phyloP scores from a whole-genome alignment of 2,888 invertebrate species.

The Nesidiocoris tenuis region DNA sequence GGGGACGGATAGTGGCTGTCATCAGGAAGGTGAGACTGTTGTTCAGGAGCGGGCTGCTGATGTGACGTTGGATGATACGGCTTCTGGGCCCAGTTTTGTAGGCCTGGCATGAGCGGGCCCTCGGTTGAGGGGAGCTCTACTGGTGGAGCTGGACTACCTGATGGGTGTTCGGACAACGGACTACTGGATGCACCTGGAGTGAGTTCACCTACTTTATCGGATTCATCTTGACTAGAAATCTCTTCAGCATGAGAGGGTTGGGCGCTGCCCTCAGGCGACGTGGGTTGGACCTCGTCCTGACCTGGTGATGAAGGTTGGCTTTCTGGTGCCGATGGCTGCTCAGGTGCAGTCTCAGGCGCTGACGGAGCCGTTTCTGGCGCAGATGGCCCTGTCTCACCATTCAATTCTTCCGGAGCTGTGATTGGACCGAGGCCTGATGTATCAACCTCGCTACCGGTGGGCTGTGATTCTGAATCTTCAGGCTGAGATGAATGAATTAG shows the following conservation, averaged over 20 bases:
- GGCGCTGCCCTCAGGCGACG: background rate
- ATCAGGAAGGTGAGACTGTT: slow-evolving; percentile 47
- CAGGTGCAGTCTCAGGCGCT: slow-evolving; percentile 9
- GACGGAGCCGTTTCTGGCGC: slow-evolving; percentile 22
- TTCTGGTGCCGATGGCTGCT: slow-evolving; percentile 17
- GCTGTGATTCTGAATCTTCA: background rate
- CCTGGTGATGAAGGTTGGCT: slow-evolving; percentile 12
- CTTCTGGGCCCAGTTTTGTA: slow-evolving; percentile 47
- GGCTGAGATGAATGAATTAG: background rate
- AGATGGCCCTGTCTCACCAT: background rate
- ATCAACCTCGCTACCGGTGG: background rate
- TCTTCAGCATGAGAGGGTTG: slow-evolving; percentile 15
- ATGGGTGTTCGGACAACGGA: background rate
- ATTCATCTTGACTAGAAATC: slow-evolving; percentile 42
- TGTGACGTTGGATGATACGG: slow-evolving; percentile 31
- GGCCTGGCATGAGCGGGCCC: slow-evolving; percentile 23
- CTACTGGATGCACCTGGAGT: slow-evolving; percentile 16
- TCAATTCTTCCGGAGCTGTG: slow-evolving; percentile 1
- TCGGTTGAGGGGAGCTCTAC: slow-evolving; percentile 34
- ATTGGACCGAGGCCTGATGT: background rate
- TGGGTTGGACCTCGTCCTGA: slow-evolving; percentile 1
- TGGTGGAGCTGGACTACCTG: slow-evolving; percentile 26
- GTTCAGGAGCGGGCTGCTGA: background rate
- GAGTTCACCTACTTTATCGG: slow-evolving; percentile 10
- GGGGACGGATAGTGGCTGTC: slow-evolving; percentile 52